Conservation (phyloP, 1,140 invertebrate genomes). For the Latrodectus geometricus region DNA sequence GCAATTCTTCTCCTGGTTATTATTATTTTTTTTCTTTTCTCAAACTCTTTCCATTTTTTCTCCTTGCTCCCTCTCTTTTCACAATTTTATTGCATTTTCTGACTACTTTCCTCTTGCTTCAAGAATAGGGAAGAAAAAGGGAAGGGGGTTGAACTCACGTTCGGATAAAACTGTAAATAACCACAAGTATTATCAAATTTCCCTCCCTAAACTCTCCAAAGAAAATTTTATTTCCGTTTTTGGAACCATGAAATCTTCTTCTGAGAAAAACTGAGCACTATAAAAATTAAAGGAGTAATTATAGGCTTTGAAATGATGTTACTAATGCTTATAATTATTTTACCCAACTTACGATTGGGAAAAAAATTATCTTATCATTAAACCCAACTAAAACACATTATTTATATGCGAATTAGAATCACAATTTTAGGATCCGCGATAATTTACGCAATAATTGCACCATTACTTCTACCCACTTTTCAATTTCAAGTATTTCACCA, state of each 20-base stretch:
- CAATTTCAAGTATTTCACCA: constrained; percentile 23
- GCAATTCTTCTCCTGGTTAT: constrained; percentile 14
- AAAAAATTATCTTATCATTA: constrained; percentile 53
- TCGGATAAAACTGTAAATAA: constrained; percentile 50
- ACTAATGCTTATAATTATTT: constrained; percentile 54
- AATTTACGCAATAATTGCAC: constrained; percentile 58
- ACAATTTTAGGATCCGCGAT: constrained; percentile 60
- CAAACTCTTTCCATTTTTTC: constrained; percentile 3
- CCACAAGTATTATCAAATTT: constrained; percentile 57
- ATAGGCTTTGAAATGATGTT: constrained; percentile 52
- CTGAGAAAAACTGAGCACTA: constrained; percentile 1
- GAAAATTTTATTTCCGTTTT: constrained; percentile 49
- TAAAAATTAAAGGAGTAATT: constrained; percentile 61
- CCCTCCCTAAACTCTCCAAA: not conserved
- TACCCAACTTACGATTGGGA: constrained; percentile 3
- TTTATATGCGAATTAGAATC: constrained; percentile 48
- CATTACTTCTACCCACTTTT: constrained; percentile 24
- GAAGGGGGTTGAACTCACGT: constrained; percentile 36
- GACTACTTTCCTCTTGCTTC: not conserved
- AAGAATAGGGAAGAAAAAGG: not conserved
- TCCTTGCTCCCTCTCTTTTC: not conserved
- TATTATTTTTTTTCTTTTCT: constrained; percentile 40
- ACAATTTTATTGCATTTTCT: not conserved
- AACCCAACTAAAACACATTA: constrained; percentile 32
- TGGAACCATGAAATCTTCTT: not conserved